A percentile compares a stretch with the other conserved stretches of the same genome.
phyloP scores from a whole-genome alignment of 92 coral and sea anemone species.

The Epizoanthus fatuus region DNA sequence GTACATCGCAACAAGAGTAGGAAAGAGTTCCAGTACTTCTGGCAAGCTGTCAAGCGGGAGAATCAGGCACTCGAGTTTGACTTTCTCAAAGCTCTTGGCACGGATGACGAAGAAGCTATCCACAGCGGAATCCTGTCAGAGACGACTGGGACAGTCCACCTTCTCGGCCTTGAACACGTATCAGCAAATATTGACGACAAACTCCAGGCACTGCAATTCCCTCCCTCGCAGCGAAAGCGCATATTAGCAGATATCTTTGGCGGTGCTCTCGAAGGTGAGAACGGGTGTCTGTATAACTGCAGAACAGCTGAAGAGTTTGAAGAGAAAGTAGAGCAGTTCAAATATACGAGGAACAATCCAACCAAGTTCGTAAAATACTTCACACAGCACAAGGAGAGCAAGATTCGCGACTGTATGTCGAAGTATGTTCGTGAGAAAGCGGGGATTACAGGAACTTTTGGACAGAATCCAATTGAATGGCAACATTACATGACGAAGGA shows the following conservation, averaged over 20 bases:
- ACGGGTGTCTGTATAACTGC: conserved; percentile 52
- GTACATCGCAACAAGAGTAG: conserved; percentile 57
- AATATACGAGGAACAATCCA: conserved; percentile 44
- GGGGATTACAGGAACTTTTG: conserved; percentile 45
- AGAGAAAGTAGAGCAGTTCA: conserved; percentile 23
- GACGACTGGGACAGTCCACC: conserved; percentile 45
- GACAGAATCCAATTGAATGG: conserved; percentile 76
- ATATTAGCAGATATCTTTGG: conserved; percentile 62
- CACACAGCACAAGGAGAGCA: conserved; percentile 51
- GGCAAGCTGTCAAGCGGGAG: conserved; percentile 64
- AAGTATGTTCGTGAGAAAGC: conserved; percentile 61
- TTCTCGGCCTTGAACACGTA: conserved; percentile 46
- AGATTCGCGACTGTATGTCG: conserved; percentile 52
- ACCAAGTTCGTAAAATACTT: conserved; percentile 62
- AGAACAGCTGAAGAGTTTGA: conserved; percentile 22
- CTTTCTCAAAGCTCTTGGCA: conserved; percentile 42
- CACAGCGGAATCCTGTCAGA: conserved; percentile 42
- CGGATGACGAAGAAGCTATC: conserved; percentile 47
- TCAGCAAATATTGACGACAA: conserved; percentile 54
- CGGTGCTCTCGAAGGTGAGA: conserved; percentile 34
- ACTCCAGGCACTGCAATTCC: conserved; percentile 55
- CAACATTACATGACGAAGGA: conserved; percentile 48
- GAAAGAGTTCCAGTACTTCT: conserved; percentile 56
- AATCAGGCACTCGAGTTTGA: conserved; percentile 48
- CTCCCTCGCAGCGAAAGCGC: conserved; percentile 11